phyloP scores from a whole-genome alignment of 2,888 invertebrate genomes.

The Agrochola lychnidis region DNA sequence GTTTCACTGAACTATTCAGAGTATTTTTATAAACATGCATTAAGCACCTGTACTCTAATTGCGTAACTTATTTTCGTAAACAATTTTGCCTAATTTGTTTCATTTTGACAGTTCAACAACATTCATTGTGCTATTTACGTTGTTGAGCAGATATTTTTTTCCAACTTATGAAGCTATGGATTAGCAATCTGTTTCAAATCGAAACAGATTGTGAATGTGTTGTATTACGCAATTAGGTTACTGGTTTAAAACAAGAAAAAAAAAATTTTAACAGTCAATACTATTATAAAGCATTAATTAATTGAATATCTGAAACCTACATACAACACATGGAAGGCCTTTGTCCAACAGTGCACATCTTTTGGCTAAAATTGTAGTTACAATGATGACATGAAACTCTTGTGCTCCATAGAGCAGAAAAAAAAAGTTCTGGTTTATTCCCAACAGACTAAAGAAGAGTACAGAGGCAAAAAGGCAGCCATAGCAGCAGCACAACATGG shows the following conservation, averaged over 20 bases:
- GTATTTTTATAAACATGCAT: not conserved
- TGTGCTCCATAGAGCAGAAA: not conserved
- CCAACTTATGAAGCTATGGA: no score
- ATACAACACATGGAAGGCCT: not conserved
- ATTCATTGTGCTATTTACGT: no score
- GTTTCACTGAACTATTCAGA: not conserved
- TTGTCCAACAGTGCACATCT: not conserved
- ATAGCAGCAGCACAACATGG: constrained; percentile 84
- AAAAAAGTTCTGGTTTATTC: constrained; percentile 4
- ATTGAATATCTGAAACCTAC: not conserved
- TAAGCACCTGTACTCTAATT: not conserved
- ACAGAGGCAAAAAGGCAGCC: constrained; percentile 86
- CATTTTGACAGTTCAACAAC: no score
- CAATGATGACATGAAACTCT: no score
- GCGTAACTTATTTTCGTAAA: no score
- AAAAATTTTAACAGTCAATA: not conserved
- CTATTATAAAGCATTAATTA: not conserved
- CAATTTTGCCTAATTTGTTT: no score
- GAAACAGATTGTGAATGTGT: no score
- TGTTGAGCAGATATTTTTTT: no score
- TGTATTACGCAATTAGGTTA: no score
- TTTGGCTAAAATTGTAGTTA: not conserved
- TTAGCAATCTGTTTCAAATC: no score
- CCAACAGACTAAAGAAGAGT: constrained; percentile 72
- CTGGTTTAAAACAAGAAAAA: not conserved